Evolutionary conservation across 2,888 invertebrate species (phyloP), one percentile per base, ranked within the genome.

Genomic region (Andrena haemorrhoa): DNA sequence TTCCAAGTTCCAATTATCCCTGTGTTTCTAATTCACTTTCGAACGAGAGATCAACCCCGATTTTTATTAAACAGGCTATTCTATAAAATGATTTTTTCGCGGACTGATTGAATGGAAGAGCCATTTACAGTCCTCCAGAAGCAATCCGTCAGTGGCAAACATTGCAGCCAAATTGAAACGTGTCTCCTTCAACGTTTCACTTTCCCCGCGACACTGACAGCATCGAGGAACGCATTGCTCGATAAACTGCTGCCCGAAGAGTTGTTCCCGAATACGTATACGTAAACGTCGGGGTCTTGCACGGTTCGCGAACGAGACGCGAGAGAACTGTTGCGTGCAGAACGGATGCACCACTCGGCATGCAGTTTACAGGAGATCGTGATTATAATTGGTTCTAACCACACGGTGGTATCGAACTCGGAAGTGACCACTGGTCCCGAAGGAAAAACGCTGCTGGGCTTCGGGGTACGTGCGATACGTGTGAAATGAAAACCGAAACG

Each of bases 371-470:
- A 73, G 41, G 61, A 65, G 82, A 80, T 82, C 79, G 84, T 79
- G 23, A 56, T 80, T 77, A 80, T 86, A 86, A 86, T 86, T 86
- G 82, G 71, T 74, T 84, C 79, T 86, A 86, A 86, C 77, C 82
- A 76, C 56, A 84, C 49, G 75, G 72, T 86, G 70, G 61, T 60
- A 69, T 73, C 65, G 66, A 61, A 78, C 75, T 78, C 70, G 71
- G 84, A 79, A 77, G 65, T 71, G 51, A 73, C 79, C 74, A 72
- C 75, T 72, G 69, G 53, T 61, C 53, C 64, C 31, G 26, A 60
- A 53, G 41, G 23, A 76, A 71, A 73, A 56, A 69, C 8, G 6
- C 49, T 16, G 16, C 26, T 26, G 10, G 47, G 60, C 41, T 58
- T 16, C 41, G 16, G 49, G 16, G 41, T 23, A 31, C n/a, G 23